Conservation (phyloP, 2,888 invertebrate genomes). For the Eulithis testata region DNA sequence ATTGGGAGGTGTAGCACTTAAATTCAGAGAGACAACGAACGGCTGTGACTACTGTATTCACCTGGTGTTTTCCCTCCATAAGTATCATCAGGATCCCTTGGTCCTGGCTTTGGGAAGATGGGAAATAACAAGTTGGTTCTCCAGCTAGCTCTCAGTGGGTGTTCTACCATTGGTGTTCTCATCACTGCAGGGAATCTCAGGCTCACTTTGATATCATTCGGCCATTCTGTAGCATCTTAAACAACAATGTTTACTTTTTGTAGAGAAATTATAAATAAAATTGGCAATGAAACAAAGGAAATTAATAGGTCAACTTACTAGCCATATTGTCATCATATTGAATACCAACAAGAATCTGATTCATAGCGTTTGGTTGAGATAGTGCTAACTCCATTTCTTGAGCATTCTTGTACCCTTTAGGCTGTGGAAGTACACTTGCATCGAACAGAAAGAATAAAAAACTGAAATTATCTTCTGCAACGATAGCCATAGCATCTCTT, state of each 20-base stretch:
- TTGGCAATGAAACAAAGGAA: conserved; percentile 18
- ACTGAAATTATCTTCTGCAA: conserved; percentile 72
- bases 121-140: conserved; percentile 89
- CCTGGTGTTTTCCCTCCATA: conserved; percentile 85
- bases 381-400: conserved; percentile 67
- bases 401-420: conserved; percentile 72
- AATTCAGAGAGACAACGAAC: too few species aligned
- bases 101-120: conserved; percentile 87
- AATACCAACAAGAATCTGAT: conserved; percentile 73
- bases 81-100: conserved; percentile 82
- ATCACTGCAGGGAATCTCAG: conserved; percentile 88
- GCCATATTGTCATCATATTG: conserved; percentile 76
- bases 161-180: conserved; percentile 75
- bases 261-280: conserved; percentile 15
- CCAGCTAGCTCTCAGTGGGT: conserved; percentile 85
- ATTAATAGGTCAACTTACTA: conserved; percentile 59
- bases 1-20: too few species aligned
- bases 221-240: conserved; percentile 74
- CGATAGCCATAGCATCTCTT: conserved; percentile 68
- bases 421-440: conserved; percentile 66
- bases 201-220: conserved; percentile 79
- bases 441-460: conserved; percentile 70
- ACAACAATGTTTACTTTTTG: conserved; percentile 6
- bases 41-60: conserved; percentile 38
- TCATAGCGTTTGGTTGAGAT: conserved; percentile 74